These are phyloP conservation scores for Typhlichthys subterraneus DNA, from an alignment of 2,797 vertebrate species.

Conservation along the genomic window DNA sequence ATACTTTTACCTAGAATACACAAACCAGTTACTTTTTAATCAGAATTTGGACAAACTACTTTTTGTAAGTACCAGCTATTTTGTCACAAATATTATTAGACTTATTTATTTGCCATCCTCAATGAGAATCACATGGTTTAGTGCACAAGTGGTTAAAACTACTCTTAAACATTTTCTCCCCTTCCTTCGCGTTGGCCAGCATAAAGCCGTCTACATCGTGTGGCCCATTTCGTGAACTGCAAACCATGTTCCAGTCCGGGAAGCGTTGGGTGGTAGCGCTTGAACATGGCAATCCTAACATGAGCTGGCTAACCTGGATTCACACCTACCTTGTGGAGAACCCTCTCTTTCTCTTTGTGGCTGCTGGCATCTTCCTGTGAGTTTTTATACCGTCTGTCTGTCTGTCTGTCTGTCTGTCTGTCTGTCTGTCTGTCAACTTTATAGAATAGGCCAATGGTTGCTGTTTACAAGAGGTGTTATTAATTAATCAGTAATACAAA, in stretches of 20 bases:
- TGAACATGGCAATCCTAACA: conserved; percentile 68
- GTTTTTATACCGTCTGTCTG: not conserved
- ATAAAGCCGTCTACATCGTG: conserved; percentile 82
- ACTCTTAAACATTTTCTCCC: not conserved
- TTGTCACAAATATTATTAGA: too few species aligned
- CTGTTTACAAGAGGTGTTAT: too few species aligned
- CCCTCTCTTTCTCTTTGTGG: conserved; percentile 83
- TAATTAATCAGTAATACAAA: too few species aligned
- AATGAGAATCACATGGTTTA: too few species aligned
- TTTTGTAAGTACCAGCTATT: too few species aligned
- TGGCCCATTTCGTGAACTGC: conserved; percentile 84
- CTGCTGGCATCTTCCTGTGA: conserved; percentile 84
- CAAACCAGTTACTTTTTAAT: too few species aligned
- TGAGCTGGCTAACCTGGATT: conserved; percentile 78
- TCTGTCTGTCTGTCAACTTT: not conserved
- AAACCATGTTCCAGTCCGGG: conserved; percentile 84
- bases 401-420: too few species aligned
- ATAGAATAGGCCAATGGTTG: too few species aligned
- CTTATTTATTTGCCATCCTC: too few species aligned
- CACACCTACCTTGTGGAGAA: conserved; percentile 85
- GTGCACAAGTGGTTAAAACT: not conserved
- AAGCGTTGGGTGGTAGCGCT: conserved; percentile 79
- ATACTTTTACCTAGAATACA: too few species aligned
- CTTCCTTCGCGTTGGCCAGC: conserved; percentile 57
- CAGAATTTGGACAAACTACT: too few species aligned